phyloP scores from a whole-genome alignment of 1,140 invertebrate genomes.

The Brachionus rotundiformis region DNA sequence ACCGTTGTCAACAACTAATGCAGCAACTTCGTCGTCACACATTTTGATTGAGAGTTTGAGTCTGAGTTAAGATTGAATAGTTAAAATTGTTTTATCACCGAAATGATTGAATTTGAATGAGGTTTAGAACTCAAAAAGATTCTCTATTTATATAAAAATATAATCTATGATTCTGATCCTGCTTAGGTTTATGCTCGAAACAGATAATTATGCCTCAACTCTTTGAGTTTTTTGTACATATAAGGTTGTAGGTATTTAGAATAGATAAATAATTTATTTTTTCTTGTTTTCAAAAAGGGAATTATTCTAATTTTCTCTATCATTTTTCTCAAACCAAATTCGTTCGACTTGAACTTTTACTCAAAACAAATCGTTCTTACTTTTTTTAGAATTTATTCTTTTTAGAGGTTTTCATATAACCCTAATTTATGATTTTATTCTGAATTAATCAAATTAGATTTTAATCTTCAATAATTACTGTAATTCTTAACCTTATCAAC shows the following conservation, averaged over 20 bases:
- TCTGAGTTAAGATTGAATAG: background rate
- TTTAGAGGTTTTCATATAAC: background rate
- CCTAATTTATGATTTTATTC: background rate
- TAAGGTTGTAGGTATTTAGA: constrained; percentile 17
- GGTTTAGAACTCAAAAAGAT: background rate
- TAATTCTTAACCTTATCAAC: background rate
- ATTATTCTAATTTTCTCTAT: background rate
- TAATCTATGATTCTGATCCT: background rate
- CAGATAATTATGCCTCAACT: background rate
- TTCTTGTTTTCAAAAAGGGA: background rate
- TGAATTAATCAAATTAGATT: background rate
- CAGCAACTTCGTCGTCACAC: constrained; percentile 76
- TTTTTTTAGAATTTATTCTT: background rate
- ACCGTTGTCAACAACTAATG: constrained; percentile 82
- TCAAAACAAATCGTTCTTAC: background rate
- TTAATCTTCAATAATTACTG: background rate
- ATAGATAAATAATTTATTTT: background rate
- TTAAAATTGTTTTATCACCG: background rate
- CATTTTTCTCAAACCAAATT: background rate
- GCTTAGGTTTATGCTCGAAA: background rate
- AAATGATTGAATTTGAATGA: constrained; percentile 7
- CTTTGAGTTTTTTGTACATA: constrained; percentile 9
- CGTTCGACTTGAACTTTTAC: constrained; percentile 9
- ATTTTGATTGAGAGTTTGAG: constrained; percentile 64
- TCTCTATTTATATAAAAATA: constrained; percentile 32